phyloP scores from a whole-genome alignment of 2,797 vertebrate genomes.

The Phyllotis vaccarum region DNA sequence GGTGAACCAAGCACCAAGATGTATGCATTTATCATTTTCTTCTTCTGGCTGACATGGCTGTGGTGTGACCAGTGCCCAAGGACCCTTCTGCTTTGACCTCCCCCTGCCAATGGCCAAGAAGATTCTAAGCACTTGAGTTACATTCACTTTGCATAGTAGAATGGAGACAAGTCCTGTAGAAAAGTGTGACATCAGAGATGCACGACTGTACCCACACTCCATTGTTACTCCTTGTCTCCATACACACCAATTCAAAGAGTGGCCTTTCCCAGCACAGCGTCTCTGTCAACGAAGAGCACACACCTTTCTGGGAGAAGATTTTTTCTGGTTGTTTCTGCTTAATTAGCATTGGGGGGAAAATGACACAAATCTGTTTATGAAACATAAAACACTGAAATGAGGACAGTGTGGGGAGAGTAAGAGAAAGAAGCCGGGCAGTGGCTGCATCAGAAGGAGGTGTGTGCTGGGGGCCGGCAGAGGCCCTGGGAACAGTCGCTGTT shows the following conservation, averaged over 20 bases:
- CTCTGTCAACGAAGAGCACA: neutral
- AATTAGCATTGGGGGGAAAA: neutral
- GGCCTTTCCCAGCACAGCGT: rapidly evolving
- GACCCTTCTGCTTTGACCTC: neutral
- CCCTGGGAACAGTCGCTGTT: rapidly evolving
- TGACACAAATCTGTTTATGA: neutral
- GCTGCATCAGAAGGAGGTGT: too few species aligned
- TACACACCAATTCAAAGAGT: rapidly evolving
- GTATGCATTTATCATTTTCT: neutral
- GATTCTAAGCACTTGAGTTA: neutral
- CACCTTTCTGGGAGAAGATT: neutral
- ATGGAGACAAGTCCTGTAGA: neutral
- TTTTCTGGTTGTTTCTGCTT: conserved; percentile 37
- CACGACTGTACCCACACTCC: rapidly evolving
- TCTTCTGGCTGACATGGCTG: too few species aligned
- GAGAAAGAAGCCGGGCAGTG: too few species aligned
- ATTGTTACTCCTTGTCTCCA: neutral
- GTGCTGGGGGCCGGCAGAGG: neutral
- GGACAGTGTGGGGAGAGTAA: neutral
- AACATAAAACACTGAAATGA: neutral
- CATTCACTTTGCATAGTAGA: neutral
- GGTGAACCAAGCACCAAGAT: neutral
- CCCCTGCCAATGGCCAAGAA: neutral
- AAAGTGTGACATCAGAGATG: neutral
- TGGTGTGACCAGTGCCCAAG: neutral